phyloP scores from a whole-genome alignment of 2,113 vertebrate species.

The Caloenas nicobarica region DNA sequence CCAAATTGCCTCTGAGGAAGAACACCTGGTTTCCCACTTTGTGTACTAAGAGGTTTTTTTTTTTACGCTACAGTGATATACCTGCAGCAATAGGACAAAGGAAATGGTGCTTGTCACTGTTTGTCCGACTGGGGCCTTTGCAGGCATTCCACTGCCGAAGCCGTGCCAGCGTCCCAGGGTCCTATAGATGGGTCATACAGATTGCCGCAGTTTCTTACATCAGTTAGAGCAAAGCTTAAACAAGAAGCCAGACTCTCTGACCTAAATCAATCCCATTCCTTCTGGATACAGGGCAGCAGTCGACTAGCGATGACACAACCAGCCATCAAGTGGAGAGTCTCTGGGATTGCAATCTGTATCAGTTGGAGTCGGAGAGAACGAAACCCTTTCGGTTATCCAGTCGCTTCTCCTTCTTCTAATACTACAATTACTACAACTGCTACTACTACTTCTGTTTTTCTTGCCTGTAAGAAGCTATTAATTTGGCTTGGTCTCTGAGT shows the following conservation, averaged over 20 bases:
- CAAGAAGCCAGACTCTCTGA: constrained; percentile 78
- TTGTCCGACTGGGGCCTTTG: constrained; percentile 70
- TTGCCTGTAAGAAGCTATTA: constrained; percentile 64
- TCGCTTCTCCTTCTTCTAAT: constrained; percentile 59
- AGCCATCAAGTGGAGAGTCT: constrained; percentile 82
- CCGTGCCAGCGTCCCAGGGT: constrained; percentile 48
- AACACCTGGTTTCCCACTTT: constrained; percentile 49
- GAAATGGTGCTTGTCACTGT: constrained; percentile 48
- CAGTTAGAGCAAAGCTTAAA: constrained; percentile 69
- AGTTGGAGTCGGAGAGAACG: constrained; percentile 69
- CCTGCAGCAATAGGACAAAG: constrained; percentile 73
- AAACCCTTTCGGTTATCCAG: constrained; percentile 56
- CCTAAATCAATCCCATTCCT: constrained; percentile 81
- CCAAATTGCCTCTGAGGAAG: constrained; percentile 65
- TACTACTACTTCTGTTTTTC: background rate
- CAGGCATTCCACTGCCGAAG: constrained; percentile 28
- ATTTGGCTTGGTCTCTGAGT: constrained; percentile 61
- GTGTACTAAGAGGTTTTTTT: background rate
- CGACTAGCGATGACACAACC: constrained; percentile 76
- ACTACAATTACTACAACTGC: constrained; percentile 16
- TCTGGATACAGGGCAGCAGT: constrained; percentile 80
- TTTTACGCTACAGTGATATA: constrained; percentile 35
- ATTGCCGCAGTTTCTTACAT: constrained; percentile 45
- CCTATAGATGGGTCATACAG: constrained; percentile 7
- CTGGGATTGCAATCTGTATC: constrained; percentile 72